Conservation (phyloP, 2,113 vertebrate species). For the Eurypyga helias region DNA sequence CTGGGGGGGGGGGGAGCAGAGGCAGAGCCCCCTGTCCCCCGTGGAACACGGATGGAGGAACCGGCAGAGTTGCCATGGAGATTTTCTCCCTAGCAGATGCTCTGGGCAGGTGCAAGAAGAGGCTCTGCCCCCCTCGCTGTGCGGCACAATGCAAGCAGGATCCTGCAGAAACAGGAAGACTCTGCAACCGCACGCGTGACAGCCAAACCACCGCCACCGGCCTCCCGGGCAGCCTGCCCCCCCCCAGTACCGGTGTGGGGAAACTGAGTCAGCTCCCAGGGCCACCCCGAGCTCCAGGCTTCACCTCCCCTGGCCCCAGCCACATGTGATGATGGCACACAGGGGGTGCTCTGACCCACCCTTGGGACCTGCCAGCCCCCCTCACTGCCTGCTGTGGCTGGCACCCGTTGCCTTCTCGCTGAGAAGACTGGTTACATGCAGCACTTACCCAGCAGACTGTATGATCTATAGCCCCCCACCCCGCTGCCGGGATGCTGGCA, state of each 20-base stretch:
- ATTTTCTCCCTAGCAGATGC: slow-evolving; percentile 67
- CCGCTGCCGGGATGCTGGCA: rapidly evolving
- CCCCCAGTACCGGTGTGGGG: rapidly evolving
- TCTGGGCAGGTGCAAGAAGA: slow-evolving; percentile 71
- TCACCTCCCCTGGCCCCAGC: not conserved
- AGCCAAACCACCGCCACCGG: not conserved
- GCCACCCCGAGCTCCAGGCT: rapidly evolving
- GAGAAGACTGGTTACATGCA: not conserved
- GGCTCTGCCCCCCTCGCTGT: slow-evolving; percentile 65
- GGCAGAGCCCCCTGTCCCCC: slow-evolving; percentile 36
- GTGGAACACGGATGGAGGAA: slow-evolving; percentile 24
- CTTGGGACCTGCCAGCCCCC: not conserved
- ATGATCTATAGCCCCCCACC: rapidly evolving
- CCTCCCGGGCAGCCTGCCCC: not conserved
- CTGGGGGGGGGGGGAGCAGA: not conserved
- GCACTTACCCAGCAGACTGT: rapidly evolving
- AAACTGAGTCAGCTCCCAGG: slow-evolving; percentile 6
- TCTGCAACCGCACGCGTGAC: not conserved
- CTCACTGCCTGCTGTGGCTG: not conserved
- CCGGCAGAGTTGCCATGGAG: slow-evolving; percentile 57
- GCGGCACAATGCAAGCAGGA: slow-evolving; percentile 50
- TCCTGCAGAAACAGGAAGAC: slow-evolving; percentile 36
- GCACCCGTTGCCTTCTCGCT: not conserved
- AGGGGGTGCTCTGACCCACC: rapidly evolving
- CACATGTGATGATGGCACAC: rapidly evolving